These are phyloP conservation scores for Acleris literana DNA, from an alignment of 2,888 invertebrate genomes.

Conservation along the genomic window DNA sequence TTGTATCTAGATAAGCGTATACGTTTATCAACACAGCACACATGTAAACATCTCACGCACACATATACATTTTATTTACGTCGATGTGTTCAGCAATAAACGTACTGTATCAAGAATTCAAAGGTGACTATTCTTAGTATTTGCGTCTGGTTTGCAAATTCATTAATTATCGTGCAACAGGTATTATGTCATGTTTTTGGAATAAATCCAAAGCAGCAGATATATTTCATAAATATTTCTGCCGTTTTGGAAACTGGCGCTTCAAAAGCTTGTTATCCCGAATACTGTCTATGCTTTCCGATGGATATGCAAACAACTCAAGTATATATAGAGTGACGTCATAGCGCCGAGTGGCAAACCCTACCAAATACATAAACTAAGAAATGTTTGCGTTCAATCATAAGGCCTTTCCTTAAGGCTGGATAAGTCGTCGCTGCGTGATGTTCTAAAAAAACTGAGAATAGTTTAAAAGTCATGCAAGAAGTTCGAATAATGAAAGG, in stretches of 20 bases:
- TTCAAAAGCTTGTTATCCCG: neutral
- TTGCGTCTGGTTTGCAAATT: too few relatives aligned
- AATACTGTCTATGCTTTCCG: neutral
- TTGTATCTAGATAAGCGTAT: slow-evolving; percentile 28
- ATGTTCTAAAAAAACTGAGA: neutral
- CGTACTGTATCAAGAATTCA: slow-evolving; percentile 27
- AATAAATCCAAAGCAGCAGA: too few relatives aligned
- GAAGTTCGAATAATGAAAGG: too few relatives aligned
- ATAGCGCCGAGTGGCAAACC: neutral
- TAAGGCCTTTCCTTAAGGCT: neutral
- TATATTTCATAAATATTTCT: too few relatives aligned
- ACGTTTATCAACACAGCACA: slow-evolving; percentile 28
- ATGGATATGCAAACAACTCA: too few relatives aligned
- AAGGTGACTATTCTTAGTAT: slow-evolving; percentile 19
- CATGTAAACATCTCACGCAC: slow-evolving; percentile 7
- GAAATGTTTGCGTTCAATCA: neutral
- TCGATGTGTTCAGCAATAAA: slow-evolving; percentile 34
- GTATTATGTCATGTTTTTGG: too few relatives aligned
- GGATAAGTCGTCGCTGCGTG: neutral
- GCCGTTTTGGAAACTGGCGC: too few relatives aligned
- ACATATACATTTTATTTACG: slow-evolving; percentile 29
- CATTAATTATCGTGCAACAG: too few relatives aligned
- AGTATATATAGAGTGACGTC: too few relatives aligned
- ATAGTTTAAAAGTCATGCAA: too few relatives aligned
- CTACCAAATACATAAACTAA: neutral